phyloP scores from a whole-genome alignment of 2,888 invertebrate species.

The Notodonta dromedarius region DNA sequence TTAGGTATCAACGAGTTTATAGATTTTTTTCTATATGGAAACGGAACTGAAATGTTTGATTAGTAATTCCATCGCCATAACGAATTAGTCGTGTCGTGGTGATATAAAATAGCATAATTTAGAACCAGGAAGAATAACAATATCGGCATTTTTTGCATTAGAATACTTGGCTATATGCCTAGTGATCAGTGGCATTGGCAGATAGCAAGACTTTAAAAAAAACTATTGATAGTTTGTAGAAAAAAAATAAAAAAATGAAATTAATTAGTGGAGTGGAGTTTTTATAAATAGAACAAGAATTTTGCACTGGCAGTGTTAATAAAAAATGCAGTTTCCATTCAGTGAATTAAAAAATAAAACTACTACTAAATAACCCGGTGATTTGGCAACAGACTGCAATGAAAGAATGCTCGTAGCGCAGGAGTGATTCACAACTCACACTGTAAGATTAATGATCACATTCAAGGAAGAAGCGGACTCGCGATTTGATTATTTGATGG shows the following conservation, averaged over 20 bases:
- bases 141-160: conserved; percentile 15
- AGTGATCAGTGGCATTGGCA: background rate
- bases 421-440: conserved; percentile 32
- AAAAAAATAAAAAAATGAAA: background rate
- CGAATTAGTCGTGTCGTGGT: background rate
- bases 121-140: conserved; percentile 26
- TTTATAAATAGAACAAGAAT: background rate
- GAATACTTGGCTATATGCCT: conserved; percentile 16
- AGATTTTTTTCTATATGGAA: conserved; percentile 6
- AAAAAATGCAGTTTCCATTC: background rate
- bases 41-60: conserved; percentile 11
- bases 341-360: conserved; percentile 2
- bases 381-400: conserved; percentile 19
- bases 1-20: conserved; percentile 2
- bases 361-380: background rate
- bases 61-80: conserved; percentile 1
- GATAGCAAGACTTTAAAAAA: background rate
- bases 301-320: background rate
- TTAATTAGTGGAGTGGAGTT: background rate
- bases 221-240: background rate
- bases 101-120: conserved; percentile 9
- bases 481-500: conserved; percentile 28
- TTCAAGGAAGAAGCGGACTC: conserved; percentile 29
- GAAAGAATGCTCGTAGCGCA: conserved; percentile 28
- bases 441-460: conserved; percentile 33